These are phyloP conservation scores for Drosophila ficusphila DNA, from an alignment of 1,140 invertebrate species.

Conservation along the genomic window DNA sequence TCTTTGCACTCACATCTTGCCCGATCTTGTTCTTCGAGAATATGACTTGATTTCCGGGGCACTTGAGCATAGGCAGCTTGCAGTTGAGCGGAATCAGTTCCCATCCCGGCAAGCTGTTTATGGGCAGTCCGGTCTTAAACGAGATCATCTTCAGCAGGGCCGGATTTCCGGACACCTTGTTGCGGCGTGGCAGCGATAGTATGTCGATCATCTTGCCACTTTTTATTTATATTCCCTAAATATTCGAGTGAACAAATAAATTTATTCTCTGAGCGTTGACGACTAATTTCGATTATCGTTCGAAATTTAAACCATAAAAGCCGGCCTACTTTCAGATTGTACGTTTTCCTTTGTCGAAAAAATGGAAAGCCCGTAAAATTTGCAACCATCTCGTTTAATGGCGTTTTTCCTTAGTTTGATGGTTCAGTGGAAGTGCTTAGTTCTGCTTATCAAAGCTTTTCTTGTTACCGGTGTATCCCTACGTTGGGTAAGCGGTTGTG, in stretches of 20 bases:
- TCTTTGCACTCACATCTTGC: slow-evolving; percentile 55
- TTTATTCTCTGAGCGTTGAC: neutral
- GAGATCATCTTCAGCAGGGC: slow-evolving; percentile 35
- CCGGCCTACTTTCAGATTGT: slow-evolving; percentile 12
- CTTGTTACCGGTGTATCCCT: slow-evolving; percentile 41
- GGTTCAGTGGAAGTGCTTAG: slow-evolving; percentile 36
- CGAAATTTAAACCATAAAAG: neutral
- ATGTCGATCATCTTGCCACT: slow-evolving; percentile 63
- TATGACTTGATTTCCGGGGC: slow-evolving; percentile 77
- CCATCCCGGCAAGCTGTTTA: slow-evolving; percentile 81
- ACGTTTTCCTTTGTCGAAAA: neutral
- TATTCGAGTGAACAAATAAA: neutral
- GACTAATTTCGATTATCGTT: neutral
- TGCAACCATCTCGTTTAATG: slow-evolving; percentile 26
- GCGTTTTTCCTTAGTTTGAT: slow-evolving; percentile 20
- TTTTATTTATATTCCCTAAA: neutral
- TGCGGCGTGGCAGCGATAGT: slow-evolving; percentile 71
- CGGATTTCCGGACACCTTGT: slow-evolving; percentile 51
- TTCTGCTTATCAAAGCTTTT: slow-evolving; percentile 67
- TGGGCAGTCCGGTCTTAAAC: slow-evolving; percentile 66
- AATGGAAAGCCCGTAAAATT: slow-evolving; percentile 11
- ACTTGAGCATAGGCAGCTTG: slow-evolving; percentile 81
- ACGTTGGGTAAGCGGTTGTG: neutral
- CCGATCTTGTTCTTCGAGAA: slow-evolving; percentile 81
- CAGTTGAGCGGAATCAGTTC: slow-evolving; percentile 73